Evolutionary conservation across 2,797 vertebrate species (phyloP).

Genomic region (Hoplostethus mediterraneus): DNA sequence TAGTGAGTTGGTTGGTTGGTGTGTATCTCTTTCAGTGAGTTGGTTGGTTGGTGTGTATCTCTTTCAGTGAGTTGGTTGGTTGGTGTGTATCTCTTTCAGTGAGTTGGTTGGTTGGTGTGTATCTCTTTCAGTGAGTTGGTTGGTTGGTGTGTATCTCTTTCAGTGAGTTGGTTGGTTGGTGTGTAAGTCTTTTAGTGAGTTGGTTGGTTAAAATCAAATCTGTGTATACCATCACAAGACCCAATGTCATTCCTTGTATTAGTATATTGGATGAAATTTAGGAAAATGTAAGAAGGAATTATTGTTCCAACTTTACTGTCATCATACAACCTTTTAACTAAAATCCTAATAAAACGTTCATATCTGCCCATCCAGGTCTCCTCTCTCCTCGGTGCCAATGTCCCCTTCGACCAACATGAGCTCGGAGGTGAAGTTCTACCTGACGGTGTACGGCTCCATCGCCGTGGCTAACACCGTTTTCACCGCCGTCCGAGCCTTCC

Average conservation of each 20-base stretch:
- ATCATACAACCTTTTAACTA: background rate
- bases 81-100: too few relatives aligned
- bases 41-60: too few relatives aligned
- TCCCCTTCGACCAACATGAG: conserved; percentile 70
- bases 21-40: too few relatives aligned
- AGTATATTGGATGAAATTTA: background rate
- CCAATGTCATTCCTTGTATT: background rate
- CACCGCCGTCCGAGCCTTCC: conserved; percentile 89
- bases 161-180: too few relatives aligned
- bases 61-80: too few relatives aligned
- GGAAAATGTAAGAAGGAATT: background rate
- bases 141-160: too few relatives aligned
- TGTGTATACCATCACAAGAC: background rate
- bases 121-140: too few relatives aligned
- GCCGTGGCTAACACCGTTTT: conserved; percentile 91
- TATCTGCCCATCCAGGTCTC: conserved; percentile 49
- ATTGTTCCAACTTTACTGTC: background rate
- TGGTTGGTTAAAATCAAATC: background rate
- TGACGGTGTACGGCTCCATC: conserved; percentile 89
- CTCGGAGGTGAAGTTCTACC: conserved; percentile 89
- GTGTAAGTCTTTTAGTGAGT: too few relatives aligned
- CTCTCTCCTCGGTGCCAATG: conserved; percentile 14
- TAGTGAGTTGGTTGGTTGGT: too few relatives aligned
- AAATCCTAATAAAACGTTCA: background rate
- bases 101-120: too few relatives aligned